phyloP scores from a whole-genome alignment of 2,797 vertebrate species.

The Brachymystax lenok region DNA sequence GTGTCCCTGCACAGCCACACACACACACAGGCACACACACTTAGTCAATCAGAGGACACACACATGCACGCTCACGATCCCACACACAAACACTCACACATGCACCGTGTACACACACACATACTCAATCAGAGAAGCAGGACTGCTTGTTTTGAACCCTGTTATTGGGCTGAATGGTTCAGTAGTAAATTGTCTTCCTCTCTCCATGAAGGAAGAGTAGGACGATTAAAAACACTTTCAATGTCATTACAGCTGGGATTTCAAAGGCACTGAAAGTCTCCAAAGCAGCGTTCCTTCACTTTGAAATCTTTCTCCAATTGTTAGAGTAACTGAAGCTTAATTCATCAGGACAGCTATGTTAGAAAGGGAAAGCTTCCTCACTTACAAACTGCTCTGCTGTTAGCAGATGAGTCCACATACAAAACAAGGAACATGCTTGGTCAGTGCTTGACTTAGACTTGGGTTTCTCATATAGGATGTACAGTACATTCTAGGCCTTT shows the following conservation, averaged over 20 bases:
- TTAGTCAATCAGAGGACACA: not conserved
- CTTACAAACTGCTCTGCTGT: not conserved
- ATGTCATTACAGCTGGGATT: constrained; percentile 1
- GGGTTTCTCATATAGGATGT: too few relatives aligned
- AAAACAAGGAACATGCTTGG: not conserved
- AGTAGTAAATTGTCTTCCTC: constrained; percentile 22
- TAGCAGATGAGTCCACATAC: not conserved
- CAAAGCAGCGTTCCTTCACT: not conserved
- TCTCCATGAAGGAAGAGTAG: not conserved
- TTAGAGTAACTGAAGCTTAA: constrained; percentile 3
- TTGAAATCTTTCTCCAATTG: constrained; percentile 15
- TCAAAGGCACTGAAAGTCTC: not conserved
- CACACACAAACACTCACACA: not conserved
- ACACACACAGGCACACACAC: constrained; percentile 8
- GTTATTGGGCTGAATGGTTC: constrained; percentile 18
- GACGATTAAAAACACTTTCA: not conserved
- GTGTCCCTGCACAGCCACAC: not conserved
- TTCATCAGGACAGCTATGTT: constrained; percentile 3
- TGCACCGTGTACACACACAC: not conserved
- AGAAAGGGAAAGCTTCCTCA: constrained; percentile 5
- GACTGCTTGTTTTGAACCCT: not conserved
- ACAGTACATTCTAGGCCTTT: too few relatives aligned
- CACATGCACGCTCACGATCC: not conserved
- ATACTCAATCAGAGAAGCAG: not conserved
- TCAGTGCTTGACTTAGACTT: too few relatives aligned